A percentile compares a stretch with the other conserved stretches of the same genome.
Conservation (phyloP, 2,797 vertebrate species). For the Melanotaenia boesemani region DNA sequence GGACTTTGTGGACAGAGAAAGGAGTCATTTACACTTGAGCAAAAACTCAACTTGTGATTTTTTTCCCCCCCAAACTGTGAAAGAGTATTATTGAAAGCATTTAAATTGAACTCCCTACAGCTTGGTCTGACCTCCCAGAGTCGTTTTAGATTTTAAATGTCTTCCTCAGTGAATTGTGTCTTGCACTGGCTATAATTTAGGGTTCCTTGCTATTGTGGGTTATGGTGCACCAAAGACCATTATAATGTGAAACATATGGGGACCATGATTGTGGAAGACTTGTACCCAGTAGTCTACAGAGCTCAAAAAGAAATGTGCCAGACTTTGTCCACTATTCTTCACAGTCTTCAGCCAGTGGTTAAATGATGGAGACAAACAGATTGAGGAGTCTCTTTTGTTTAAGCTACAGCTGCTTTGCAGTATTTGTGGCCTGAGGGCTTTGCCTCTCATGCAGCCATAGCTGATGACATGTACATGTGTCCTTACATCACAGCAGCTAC, state of each 20-base stretch:
- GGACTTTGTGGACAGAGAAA: slow-evolving; percentile 48
- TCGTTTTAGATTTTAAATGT: slow-evolving; percentile 37
- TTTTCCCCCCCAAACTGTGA: slow-evolving; percentile 12
- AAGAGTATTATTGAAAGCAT: slow-evolving; percentile 34
- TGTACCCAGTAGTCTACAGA: slow-evolving; percentile 21
- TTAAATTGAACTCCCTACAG: slow-evolving; percentile 27
- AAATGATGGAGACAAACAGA: slow-evolving; percentile 44
- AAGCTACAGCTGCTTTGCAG: slow-evolving; percentile 71
- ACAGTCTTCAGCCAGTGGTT: slow-evolving; percentile 17
- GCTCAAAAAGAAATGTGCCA: slow-evolving; percentile 23
- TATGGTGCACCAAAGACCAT: slow-evolving; percentile 50
- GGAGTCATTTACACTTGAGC: slow-evolving; percentile 69
- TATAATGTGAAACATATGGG: slow-evolving; percentile 79
- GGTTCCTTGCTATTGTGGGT: slow-evolving; percentile 64
- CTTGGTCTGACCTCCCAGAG: slow-evolving; percentile 19
- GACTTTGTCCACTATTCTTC: slow-evolving; percentile 38
- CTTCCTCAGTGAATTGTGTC: slow-evolving; percentile 55
- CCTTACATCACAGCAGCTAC: slow-evolving; percentile 64
- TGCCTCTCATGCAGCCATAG: slow-evolving; percentile 68
- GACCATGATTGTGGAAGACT: slow-evolving; percentile 43
- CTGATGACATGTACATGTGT: slow-evolving; percentile 69
- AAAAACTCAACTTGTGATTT: slow-evolving; percentile 39
- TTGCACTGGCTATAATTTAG: slow-evolving; percentile 57
- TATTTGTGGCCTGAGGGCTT: slow-evolving; percentile 65
- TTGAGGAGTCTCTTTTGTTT: slow-evolving; percentile 19